Evolutionary conservation across 2,113 vertebrate species (phyloP).

Genomic region (Nerophis ophidion): DNA sequence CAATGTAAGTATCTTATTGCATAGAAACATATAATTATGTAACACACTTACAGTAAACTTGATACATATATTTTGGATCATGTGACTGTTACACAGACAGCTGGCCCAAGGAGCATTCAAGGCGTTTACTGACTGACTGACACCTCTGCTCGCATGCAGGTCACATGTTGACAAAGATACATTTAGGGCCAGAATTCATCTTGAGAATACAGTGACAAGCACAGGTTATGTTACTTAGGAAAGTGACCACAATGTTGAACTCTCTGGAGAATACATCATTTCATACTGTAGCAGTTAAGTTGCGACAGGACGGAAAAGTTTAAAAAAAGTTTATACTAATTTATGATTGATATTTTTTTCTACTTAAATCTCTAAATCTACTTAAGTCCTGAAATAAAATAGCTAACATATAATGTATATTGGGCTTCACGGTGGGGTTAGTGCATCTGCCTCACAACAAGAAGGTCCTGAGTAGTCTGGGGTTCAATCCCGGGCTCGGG

Average conservation of each 20-base stretch:
- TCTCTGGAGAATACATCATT: too few species aligned
- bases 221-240: slow-evolving; percentile 50
- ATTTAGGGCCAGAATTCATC: slow-evolving; percentile 58
- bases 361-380: too few species aligned
- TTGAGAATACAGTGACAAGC: slow-evolving; percentile 52
- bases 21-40: slow-evolving; percentile 21
- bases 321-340: too few species aligned
- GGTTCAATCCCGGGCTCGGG: too few species aligned
- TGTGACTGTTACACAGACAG: slow-evolving; percentile 35
- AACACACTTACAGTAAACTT: slow-evolving; percentile 13
- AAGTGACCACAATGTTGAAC: slow-evolving; percentile 29
- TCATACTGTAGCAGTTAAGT: too few species aligned
- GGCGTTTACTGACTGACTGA: slow-evolving; percentile 46
- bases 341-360: too few species aligned
- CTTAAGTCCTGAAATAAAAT: too few species aligned
- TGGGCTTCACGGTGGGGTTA: too few species aligned
- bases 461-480: too few species aligned
- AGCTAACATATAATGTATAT: too few species aligned
- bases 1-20: slow-evolving; percentile 75
- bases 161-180: slow-evolving; percentile 64
- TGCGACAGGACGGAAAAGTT: too few species aligned
- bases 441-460: too few species aligned
- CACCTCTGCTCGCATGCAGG: slow-evolving; percentile 45
- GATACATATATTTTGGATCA: slow-evolving; percentile 18
- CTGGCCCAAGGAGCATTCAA: not conserved